Conservation (phyloP, 2,888 invertebrate genomes). For the Lutraria lutraria region DNA sequence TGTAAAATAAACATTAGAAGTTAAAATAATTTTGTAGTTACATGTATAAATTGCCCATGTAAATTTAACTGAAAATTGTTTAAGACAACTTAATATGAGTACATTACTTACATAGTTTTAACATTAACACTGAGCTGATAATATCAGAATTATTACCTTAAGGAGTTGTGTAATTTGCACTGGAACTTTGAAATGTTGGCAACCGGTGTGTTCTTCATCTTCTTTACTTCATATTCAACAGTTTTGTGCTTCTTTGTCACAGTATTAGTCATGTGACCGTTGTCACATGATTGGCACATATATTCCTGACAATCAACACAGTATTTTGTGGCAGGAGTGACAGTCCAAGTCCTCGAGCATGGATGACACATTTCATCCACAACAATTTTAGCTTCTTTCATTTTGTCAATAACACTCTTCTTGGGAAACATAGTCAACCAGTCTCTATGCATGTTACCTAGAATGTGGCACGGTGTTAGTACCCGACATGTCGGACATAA, state of each 20-base stretch:
- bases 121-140: no score
- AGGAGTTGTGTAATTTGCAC: constrained; percentile 54
- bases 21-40: not conserved
- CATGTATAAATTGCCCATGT: not conserved
- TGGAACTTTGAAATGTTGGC: constrained; percentile 65
- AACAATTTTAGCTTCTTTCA: constrained; percentile 61
- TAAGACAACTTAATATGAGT: not conserved
- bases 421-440: constrained; percentile 65
- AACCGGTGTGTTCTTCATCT: constrained; percentile 61
- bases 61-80: not conserved
- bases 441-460: constrained; percentile 55
- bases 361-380: constrained; percentile 64
- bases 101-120: not conserved
- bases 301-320: constrained; percentile 61
- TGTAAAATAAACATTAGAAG: not conserved
- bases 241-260: constrained; percentile 43
- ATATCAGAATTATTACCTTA: constrained; percentile 38
- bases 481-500: constrained; percentile 62
- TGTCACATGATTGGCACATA: constrained; percentile 53
- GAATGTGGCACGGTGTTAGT: constrained; percentile 55
- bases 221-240: constrained; percentile 62
- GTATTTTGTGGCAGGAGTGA: constrained; percentile 50
- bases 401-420: constrained; percentile 57
- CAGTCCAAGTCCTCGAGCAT: constrained; percentile 58
- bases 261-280: constrained; percentile 37